Evolutionary conservation across 1,140 invertebrate genomes (phyloP), one percentile per base, ranked within the genome.

Genomic region (Rhynchophorus ferrugineus): DNA sequence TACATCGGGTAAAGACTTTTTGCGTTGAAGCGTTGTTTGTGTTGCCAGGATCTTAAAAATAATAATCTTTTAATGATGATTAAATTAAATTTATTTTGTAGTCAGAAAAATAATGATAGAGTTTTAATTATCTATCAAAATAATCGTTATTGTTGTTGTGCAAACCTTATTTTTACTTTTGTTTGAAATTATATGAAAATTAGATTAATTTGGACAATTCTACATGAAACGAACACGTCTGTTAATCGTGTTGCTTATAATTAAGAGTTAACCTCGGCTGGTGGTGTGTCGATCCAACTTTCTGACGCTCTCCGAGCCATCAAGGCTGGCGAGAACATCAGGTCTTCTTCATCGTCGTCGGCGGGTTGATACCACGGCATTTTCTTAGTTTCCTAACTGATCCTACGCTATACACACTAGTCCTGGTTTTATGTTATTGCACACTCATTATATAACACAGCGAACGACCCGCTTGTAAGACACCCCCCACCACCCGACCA

Each of bases 1-100:
- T 65, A 87, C 88, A 72, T 98, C 94, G 14, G 95, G 95, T 73
- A 99, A 77, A 62, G 93, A 91, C 77, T 95, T 93, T 77, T 96
- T 94, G 61, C 91, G 76, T 77, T 90, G 84, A 61, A 91, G 73
- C 61, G 83, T 77, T 63, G 66, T 61, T 49, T 63, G 62, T 14
- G 59, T 59, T 29, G 60, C 59, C 50, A 69, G 42, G 49, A 63
- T 66, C 68, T 68, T 51, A 24, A 53, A 65, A 48, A 33, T n/a
- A 36, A 13, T 21, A 42, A 36, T 2, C n/a, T n/a, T n/a, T n/a
- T n/a, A n/a, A n/a, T n/a, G n/a, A n/a, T n/a, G n/a, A n/a, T n/a
- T n/a, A n/a, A n/a, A n/a, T n/a, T n/a, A n/a, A n/a, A n/a, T n/a
- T n/a, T n/a, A n/a, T n/a, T n/a, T n/a, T n/a, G n/a, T n/a, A n/a